phyloP scores from a whole-genome alignment of 2,888 invertebrate genomes.

The Cephus rjabovi region DNA sequence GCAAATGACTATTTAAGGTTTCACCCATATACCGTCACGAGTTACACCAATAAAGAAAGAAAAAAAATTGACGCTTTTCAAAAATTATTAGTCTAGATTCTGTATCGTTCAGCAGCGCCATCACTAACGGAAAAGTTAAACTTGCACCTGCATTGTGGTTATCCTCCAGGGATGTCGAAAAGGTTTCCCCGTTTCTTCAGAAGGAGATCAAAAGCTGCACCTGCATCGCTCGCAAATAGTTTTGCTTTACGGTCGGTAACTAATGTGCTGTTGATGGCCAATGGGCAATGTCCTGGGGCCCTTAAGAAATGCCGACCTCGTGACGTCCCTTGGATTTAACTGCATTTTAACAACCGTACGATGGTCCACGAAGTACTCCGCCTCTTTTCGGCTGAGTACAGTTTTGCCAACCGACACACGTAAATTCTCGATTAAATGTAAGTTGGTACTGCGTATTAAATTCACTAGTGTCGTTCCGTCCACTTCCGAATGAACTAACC shows the following conservation, averaged over 20 bases:
- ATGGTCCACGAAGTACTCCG: not conserved
- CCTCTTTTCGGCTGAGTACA: not conserved
- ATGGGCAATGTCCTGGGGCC: constrained; percentile 13
- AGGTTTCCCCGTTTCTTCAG: constrained; percentile 1
- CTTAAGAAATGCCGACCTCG: not conserved
- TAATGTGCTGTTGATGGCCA: constrained; percentile 18
- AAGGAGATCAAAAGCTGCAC: constrained; percentile 10
- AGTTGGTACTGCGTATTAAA: not conserved
- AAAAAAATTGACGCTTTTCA: not conserved
- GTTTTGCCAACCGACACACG: not conserved
- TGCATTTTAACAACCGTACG: constrained; percentile 16
- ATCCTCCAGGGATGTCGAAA: constrained; percentile 8
- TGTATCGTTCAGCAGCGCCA: not conserved
- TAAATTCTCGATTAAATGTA: not conserved
- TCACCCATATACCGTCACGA: not conserved
- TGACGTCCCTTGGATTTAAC: constrained; percentile 9
- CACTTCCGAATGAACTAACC: not conserved
- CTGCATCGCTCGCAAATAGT: constrained; percentile 37
- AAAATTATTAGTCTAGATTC: not conserved
- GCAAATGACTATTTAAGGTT: not conserved
- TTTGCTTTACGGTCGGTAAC: constrained; percentile 23
- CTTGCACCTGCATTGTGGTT: constrained; percentile 29
- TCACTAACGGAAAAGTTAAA: not conserved
- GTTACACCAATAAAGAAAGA: not conserved
- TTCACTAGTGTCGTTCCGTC: not conserved